Conservation (phyloP, 2,113 vertebrate species). For the Puntigrus tetrazona region DNA sequence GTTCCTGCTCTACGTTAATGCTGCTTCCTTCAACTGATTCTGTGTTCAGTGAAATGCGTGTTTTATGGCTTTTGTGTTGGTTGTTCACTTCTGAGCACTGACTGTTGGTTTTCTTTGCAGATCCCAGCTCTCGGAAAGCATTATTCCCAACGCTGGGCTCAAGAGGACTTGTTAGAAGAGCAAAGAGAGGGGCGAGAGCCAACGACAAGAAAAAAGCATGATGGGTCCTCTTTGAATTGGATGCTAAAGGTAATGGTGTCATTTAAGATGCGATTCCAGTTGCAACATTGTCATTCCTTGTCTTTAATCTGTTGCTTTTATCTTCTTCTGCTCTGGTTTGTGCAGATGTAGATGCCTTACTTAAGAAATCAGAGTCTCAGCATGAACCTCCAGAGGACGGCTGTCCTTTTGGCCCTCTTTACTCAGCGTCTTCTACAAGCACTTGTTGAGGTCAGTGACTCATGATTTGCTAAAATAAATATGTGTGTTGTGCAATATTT, state of each 20-base stretch:
- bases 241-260: conserved; percentile 86
- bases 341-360: conserved; percentile 90
- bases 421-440: conserved; percentile 97
- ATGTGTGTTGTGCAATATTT: not conserved
- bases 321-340: not conserved
- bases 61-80: not conserved
- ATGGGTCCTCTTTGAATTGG: conserved; percentile 90
- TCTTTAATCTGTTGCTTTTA: not conserved
- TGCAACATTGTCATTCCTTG: not conserved
- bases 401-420: conserved; percentile 93
- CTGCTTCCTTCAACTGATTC: not conserved
- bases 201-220: conserved; percentile 93
- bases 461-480: not conserved
- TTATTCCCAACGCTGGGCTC: conserved; percentile 97
- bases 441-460: conserved; percentile 87
- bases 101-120: conserved; percentile 65
- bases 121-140: conserved; percentile 92
- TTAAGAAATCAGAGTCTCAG: conserved; percentile 96
- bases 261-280: not conserved
- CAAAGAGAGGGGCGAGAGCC: conserved; percentile 92
- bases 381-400: conserved; percentile 95
- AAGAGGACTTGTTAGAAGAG: conserved; percentile 94
- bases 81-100: not conserved
- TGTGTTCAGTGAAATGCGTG: not conserved
- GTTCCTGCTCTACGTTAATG: not conserved